Evolutionary conservation across 2,888 invertebrate species (phyloP).

Genomic region (Acleris emargana): DNA sequence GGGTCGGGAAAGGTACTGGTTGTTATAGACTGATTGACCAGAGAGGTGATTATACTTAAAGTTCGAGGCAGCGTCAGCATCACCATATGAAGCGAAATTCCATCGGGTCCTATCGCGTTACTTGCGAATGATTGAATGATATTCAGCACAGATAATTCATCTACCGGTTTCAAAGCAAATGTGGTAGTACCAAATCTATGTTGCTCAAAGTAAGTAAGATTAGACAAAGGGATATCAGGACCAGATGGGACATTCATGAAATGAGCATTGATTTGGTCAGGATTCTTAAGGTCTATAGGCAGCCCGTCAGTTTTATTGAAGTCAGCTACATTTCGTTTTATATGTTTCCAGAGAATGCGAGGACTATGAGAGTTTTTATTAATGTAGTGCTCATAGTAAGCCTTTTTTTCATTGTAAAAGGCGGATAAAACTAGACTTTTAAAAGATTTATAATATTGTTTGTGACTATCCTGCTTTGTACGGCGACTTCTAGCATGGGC

Average conservation of each 20-base stretch:
- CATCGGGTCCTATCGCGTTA: no score
- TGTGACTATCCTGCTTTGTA: neutral
- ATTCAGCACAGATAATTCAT: no score
- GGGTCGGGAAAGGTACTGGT: no score
- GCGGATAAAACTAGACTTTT: slow-evolving; percentile 4
- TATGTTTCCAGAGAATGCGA: slow-evolving; percentile 5
- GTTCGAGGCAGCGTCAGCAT: no score
- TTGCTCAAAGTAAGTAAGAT: slow-evolving; percentile 8
- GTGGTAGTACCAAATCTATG: no score
- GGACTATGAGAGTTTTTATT: slow-evolving; percentile 10
- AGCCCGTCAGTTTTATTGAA: neutral
- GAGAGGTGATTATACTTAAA: no score
- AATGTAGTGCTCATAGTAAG: slow-evolving; percentile 4
- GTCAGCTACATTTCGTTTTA: slow-evolving; percentile 2
- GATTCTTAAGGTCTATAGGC: neutral
- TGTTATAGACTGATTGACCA: no score
- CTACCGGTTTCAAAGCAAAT: no score
- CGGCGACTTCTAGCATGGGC: neutral
- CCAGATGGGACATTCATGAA: neutral
- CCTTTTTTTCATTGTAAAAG: slow-evolving; percentile 3
- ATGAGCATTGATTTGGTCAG: slow-evolving; percentile 1
- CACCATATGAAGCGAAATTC: no score
- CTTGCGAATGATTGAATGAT: no score
- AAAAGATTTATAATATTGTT: neutral
- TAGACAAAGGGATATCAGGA: neutral